Evolutionary conservation across 2,113 vertebrate species (phyloP).

Genomic region (Hemibagrus wyckioides): DNA sequence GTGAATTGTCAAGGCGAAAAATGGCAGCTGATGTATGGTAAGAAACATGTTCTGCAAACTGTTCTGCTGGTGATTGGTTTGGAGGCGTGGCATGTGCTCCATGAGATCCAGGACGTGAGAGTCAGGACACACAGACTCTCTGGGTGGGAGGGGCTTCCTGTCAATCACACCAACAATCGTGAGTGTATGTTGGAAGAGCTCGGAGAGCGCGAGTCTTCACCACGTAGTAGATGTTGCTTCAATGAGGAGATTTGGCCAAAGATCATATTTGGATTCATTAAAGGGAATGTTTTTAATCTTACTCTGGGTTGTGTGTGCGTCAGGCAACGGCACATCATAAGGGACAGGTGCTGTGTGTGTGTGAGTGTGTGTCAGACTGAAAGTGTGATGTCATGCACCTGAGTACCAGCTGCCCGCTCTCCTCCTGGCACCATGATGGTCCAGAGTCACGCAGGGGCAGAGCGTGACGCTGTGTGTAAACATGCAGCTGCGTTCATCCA

Average conservation of each 20-base stretch:
- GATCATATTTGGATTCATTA: neutral
- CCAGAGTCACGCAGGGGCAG: constrained; percentile 48
- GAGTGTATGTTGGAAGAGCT: neutral
- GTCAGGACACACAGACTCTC: neutral
- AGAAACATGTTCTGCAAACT: too few species aligned
- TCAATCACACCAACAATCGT: neutral
- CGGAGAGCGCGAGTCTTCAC: neutral
- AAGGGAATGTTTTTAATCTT: neutral
- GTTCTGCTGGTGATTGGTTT: too few species aligned
- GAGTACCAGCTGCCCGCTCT: constrained; percentile 54
- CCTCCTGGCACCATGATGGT: constrained; percentile 18
- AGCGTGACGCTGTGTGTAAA: constrained; percentile 30
- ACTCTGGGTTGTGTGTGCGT: neutral
- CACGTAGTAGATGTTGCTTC: neutral
- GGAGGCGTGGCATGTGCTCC: too few species aligned
- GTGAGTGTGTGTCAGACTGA: neutral
- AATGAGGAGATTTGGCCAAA: neutral
- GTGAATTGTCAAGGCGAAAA: neutral
- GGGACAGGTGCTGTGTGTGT: constrained; percentile 8
- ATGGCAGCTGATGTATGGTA: neutral
- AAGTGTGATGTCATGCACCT: constrained; percentile 40
- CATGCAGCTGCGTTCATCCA: constrained; percentile 50
- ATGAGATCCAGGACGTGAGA: neutral
- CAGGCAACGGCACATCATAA: neutral
- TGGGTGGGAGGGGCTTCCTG: neutral